These are phyloP conservation scores for Acanthosepion esculentum DNA, from an alignment of 2,888 invertebrate species.

Conservation along the genomic window DNA sequence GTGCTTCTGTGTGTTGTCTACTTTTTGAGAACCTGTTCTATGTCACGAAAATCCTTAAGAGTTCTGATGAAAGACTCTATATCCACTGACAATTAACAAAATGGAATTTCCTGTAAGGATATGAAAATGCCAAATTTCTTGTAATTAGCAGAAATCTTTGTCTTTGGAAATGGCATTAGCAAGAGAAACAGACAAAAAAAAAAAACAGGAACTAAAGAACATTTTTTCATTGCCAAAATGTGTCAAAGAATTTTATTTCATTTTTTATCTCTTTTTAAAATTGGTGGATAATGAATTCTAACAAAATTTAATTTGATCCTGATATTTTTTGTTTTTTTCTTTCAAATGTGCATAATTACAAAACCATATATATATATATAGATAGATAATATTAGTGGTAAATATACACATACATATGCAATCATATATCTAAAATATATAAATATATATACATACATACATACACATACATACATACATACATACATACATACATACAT, in stretches of 20 bases:
- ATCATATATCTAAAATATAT: too few species aligned
- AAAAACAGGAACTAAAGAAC: background rate
- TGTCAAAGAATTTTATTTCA: background rate
- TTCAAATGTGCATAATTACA: too few species aligned
- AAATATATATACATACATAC: too few species aligned
- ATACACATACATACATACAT: too few species aligned
- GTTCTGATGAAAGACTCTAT: background rate
- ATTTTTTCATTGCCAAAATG: background rate
- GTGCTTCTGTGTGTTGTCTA: background rate
- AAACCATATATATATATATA: background rate
- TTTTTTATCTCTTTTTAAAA: background rate
- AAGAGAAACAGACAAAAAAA: background rate
- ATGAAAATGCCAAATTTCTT: background rate
- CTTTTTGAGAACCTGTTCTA: background rate
- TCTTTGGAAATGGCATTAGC: background rate
- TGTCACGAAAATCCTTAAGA: background rate
- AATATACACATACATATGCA: too few species aligned
- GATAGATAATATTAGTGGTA: too few species aligned
- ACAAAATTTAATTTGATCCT: background rate
- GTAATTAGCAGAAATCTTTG: background rate
- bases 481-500: too few species aligned
- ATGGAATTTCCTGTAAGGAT: background rate
- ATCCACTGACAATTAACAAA: background rate
- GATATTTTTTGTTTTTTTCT: background rate
- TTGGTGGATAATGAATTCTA: background rate